Evolutionary conservation across 2,888 invertebrate species (phyloP).

Genomic region (Stegophylla sp.): DNA sequence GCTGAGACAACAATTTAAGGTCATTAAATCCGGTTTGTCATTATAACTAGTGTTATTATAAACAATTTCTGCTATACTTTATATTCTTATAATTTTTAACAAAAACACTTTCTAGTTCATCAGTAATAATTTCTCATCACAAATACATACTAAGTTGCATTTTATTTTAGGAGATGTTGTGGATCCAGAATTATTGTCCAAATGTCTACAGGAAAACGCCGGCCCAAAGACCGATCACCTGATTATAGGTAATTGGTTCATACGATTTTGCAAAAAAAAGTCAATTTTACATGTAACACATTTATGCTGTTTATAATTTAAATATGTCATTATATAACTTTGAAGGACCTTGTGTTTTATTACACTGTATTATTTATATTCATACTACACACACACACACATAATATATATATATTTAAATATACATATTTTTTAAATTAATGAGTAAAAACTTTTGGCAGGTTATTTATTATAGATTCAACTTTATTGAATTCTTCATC

Average conservation of each 20-base stretch:
- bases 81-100: too few species aligned
- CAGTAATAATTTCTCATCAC: too few species aligned
- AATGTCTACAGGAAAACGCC: slow-evolving; percentile 73
- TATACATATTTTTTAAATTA: slow-evolving; percentile 42
- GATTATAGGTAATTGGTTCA: slow-evolving; percentile 53
- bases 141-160: too few species aligned
- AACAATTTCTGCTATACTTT: too few species aligned
- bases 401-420: background rate
- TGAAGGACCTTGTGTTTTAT: background rate
- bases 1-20: too few species aligned
- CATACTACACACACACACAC: too few species aligned
- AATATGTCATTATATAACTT: background rate
- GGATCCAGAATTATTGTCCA: slow-evolving; percentile 89
- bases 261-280: background rate
- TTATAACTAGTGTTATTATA: too few species aligned
- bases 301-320: background rate
- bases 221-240: slow-evolving; percentile 62
- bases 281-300: too few species aligned
- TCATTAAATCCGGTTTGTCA: too few species aligned
- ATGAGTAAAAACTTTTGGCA: slow-evolving; percentile 52
- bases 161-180: slow-evolving; percentile 76
- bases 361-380: background rate
- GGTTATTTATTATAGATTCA: slow-evolving; percentile 57
- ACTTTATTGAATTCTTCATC: slow-evolving; percentile 49
- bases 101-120: too few species aligned